These are phyloP conservation scores for Spilosoma lubricipeda DNA, from an alignment of 2,888 invertebrate species.

Conservation along the genomic window DNA sequence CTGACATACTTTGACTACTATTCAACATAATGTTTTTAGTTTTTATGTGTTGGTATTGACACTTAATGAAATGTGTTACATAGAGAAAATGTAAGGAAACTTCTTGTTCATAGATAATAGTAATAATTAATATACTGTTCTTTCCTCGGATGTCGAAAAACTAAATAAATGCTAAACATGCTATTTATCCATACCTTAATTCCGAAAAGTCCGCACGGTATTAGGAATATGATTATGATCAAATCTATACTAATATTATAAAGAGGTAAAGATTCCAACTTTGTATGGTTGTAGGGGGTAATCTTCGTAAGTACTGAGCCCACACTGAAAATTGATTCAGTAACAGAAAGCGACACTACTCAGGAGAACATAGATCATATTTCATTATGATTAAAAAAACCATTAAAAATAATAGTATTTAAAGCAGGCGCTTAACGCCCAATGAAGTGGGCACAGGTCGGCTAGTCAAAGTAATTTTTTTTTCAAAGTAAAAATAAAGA, in stretches of 20 bases:
- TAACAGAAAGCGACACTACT: too few species aligned
- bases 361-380: too few species aligned
- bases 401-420: too few species aligned
- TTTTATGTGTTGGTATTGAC: neutral
- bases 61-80: neutral
- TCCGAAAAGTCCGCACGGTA: neutral
- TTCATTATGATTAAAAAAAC: too few species aligned
- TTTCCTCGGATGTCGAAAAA: neutral
- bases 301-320: too few species aligned
- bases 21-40: neutral
- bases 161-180: neutral
- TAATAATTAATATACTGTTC: neutral
- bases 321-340: too few species aligned
- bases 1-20: conserved; percentile 32
- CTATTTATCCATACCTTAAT: neutral
- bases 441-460: too few species aligned
- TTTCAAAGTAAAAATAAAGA: neutral
- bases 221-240: neutral
- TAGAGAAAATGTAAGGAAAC: neutral
- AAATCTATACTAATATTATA: neutral
- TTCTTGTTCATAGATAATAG: neutral
- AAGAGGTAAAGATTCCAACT: too few species aligned
- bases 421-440: too few species aligned
- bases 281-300: too few species aligned
- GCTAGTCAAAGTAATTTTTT: neutral